Base-by-base conservation (phyloP, 2,113 vertebrate genomes). In the Hydrolagus affinis region DNA sequence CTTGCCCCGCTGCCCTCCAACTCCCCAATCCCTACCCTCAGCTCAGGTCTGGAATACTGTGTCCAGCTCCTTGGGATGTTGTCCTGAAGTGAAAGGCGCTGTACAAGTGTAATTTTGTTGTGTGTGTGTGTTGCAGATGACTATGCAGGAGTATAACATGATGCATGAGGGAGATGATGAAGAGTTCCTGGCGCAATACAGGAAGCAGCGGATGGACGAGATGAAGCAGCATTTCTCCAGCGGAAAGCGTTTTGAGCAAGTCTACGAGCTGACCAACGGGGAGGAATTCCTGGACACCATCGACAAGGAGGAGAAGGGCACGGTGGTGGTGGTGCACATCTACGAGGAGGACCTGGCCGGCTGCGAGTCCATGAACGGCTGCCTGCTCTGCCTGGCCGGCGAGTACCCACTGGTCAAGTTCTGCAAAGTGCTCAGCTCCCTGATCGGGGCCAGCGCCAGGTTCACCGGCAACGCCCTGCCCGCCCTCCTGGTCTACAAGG, bases 191-290 rank as follows among this genome's bases (percentile, higher is more conserved):
- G 95, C 96, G 92, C 95, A 95, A 62, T 99, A 99, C 91, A 93
- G 97, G n/a, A 93, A 95, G 91, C 97, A 98, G 92, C 93, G 98
- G 57, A 99, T 99, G 86, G 96, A 97, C 83, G 95, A 98, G 90
- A 98, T 99, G 97, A 93, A 94, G 15, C 94, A 92, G 85, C 97
- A 98, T 91, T 86, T 99, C 71, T 95, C 93, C 87, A 93, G 91
- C 0, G 95, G 95, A 30, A 96, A 95, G 80, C 94, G 95, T 0
- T 99, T 98, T 60, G 94, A 93, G 68, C 92, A 93, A 86, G 96
- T 99, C 10, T 95, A 94, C 25, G 96, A 98, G 90, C 94, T 99
- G 3, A 87, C 32, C 85, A 95, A 94, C 4, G 96, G 95, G 0
- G 95, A 98, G 90, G 96, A 93, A 0, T 99, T 99, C 90, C 89